Base-by-base conservation (phyloP, 2,888 invertebrate species). In the Malthinus flaveolus region DNA sequence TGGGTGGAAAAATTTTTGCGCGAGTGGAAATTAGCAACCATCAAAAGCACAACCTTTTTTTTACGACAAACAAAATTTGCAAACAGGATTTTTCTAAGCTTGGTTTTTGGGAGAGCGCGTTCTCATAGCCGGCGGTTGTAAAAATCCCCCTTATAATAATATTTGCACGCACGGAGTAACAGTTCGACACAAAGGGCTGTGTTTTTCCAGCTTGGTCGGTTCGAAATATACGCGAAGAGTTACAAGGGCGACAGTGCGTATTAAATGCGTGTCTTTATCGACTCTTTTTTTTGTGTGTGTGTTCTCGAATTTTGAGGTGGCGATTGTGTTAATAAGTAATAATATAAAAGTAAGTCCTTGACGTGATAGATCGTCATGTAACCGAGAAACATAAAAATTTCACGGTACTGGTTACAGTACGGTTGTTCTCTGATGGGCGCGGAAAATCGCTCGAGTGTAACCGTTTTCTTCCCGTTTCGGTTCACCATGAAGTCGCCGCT, bases 101-200 rank as follows among this genome's bases (percentile, higher is more conserved):
- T 3, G 35, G 10, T 34, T 32, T 11, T 34, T 34, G 13, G 50
- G 55, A 55, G 42, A 51, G 31, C 13, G 32, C 33, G 10, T 33
- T 23, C 10, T 15, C 37, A 47, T 39, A 47, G 49, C 48, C 32
- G 46, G 42, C 48, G 50, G 62, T 32, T 49, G 39, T 65, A 69
- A 71, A 70, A 70, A 68, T 66, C 66, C 74, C 74, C 74, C 69
- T 71, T 74, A 70, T 66, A 73, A 75, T 73, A 75, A 75, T 74
- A 75, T 75, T 75, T 74, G 66, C 65, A 57, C 53, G 66, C 68
- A 73, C 72, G 74, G 72, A 69, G 70, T 75, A 76, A 75, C 76
- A 75, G 75, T 73, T 75, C 63, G 56, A 63, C 66, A 76, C 74
- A 76, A 76, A 71, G 71, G 71, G 68, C 64, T 67, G 64, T 75